Evolutionary conservation across 2,888 invertebrate genomes (phyloP).

Genomic region (Toxonevra muliebris): DNA sequence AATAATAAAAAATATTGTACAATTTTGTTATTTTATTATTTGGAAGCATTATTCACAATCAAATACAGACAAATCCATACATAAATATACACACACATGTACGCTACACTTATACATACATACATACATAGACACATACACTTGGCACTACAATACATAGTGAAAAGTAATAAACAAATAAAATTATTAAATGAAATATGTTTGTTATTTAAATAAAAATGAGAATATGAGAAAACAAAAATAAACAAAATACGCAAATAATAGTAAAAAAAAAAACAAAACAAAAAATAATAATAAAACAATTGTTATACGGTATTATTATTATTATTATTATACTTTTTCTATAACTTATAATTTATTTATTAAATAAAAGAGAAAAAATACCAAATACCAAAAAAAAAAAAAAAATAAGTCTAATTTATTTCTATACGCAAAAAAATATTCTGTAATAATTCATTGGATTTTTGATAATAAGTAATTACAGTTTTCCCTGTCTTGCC

Average conservation of each 20-base stretch:
- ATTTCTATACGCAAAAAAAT: too few relatives aligned
- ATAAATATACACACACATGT: background rate
- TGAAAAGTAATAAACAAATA: slow-evolving; percentile 1
- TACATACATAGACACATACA: slow-evolving; percentile 18
- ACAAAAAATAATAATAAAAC: slow-evolving; percentile 38
- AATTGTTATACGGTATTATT: slow-evolving; percentile 63
- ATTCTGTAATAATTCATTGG: too few relatives aligned
- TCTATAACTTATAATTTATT: slow-evolving; percentile 63
- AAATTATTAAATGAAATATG: slow-evolving; percentile 28
- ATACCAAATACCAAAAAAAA: slow-evolving; percentile 43
- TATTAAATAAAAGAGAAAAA: slow-evolving; percentile 51
- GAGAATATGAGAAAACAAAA: too few relatives aligned
- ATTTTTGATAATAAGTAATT: too few relatives aligned
- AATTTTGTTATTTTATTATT: too few relatives aligned
- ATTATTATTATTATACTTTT: slow-evolving; percentile 57
- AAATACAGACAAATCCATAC: too few relatives aligned
- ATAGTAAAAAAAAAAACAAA: background rate
- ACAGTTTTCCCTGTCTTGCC: too few relatives aligned
- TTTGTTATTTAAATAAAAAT: slow-evolving; percentile 35
- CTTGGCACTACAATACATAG: too few relatives aligned
- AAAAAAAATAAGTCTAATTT: slow-evolving; percentile 22
- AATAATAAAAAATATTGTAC: too few relatives aligned
- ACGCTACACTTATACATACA: background rate
- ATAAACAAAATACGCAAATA: background rate
- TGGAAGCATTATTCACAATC: too few relatives aligned